Evolutionary conservation across 2,888 invertebrate species (phyloP).

Genomic region (Chrysomela aeneicollis): DNA sequence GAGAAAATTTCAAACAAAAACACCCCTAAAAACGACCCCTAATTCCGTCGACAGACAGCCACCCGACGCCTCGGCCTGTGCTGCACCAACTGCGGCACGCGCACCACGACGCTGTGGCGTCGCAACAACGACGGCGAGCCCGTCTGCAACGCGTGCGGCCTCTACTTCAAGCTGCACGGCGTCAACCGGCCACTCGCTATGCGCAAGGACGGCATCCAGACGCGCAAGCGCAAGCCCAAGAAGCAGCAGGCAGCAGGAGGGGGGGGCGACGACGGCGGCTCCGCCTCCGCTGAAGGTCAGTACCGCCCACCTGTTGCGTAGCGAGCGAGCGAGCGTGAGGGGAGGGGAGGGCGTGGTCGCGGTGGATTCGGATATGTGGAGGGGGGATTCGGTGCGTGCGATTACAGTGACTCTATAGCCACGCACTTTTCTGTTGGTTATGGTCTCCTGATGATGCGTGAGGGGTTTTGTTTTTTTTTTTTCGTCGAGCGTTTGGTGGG

Average conservation of each 20-base stretch:
- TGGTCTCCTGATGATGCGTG: conserved; percentile 47
- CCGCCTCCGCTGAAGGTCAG: conserved; percentile 59
- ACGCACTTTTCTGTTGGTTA: conserved; percentile 38
- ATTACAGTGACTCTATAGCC: conserved; percentile 15
- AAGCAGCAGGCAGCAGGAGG: conserved; percentile 72
- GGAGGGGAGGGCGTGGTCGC: conserved; percentile 35
- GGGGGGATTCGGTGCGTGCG: too few species aligned
- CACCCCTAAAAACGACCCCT: too few species aligned
- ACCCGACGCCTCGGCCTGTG: conserved; percentile 88
- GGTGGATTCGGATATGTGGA: background rate
- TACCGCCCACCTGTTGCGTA: conserved; percentile 28
- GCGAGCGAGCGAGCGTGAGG: too few species aligned
- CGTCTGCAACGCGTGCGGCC: conserved; percentile 97
- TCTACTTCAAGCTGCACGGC: conserved; percentile 95
- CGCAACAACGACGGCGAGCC: conserved; percentile 98
- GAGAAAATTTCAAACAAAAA: too few species aligned
- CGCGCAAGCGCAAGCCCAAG: conserved; percentile 92
- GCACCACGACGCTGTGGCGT: conserved; percentile 96
- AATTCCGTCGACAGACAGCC: conserved; percentile 69
- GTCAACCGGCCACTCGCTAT: conserved; percentile 92
- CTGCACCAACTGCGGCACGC: conserved; percentile 98
- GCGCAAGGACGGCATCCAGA: conserved; percentile 97
- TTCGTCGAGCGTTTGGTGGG: too few species aligned
- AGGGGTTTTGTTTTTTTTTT: conserved; percentile 48
- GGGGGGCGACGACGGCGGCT: conserved; percentile 54